These are phyloP conservation scores for Cephonodes hylas DNA, from an alignment of 2,888 invertebrate species.

Conservation along the genomic window DNA sequence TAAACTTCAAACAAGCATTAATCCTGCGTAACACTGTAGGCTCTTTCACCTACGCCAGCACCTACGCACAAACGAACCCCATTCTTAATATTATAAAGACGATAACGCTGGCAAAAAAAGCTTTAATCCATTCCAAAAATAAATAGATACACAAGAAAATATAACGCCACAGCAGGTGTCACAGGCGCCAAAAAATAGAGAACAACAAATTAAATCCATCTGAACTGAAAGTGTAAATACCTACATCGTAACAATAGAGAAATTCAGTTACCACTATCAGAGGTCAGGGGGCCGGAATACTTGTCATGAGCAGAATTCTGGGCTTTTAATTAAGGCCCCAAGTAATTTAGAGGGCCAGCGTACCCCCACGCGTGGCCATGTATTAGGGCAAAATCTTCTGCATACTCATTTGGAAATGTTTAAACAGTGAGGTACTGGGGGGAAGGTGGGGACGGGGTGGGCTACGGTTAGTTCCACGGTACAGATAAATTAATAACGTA, in stretches of 20 bases:
- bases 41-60: too few relatives aligned
- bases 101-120: too few relatives aligned
- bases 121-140: too few relatives aligned
- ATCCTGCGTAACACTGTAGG: too few relatives aligned
- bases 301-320: constrained; percentile 78
- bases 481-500: constrained; percentile 80
- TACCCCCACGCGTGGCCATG: constrained; percentile 59
- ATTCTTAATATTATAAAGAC: too few relatives aligned
- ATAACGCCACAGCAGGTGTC: too few relatives aligned
- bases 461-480: constrained; percentile 76
- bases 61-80: too few relatives aligned
- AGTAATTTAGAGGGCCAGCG: constrained; percentile 75
- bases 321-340: constrained; percentile 77
- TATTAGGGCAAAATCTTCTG: constrained; percentile 72
- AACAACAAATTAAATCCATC: constrained; percentile 12
- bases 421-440: constrained; percentile 63
- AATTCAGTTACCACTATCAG: constrained; percentile 63
- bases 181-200: too few relatives aligned
- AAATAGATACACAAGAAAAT: too few relatives aligned
- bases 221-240: constrained; percentile 33
- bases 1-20: too few relatives aligned
- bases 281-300: constrained; percentile 67
- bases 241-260: constrained; percentile 38
- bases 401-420: constrained; percentile 80
- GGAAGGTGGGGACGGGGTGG: constrained; percentile 44